phyloP scores from a whole-genome alignment of 2,888 invertebrate genomes.

The Agriopis marginaria region DNA sequence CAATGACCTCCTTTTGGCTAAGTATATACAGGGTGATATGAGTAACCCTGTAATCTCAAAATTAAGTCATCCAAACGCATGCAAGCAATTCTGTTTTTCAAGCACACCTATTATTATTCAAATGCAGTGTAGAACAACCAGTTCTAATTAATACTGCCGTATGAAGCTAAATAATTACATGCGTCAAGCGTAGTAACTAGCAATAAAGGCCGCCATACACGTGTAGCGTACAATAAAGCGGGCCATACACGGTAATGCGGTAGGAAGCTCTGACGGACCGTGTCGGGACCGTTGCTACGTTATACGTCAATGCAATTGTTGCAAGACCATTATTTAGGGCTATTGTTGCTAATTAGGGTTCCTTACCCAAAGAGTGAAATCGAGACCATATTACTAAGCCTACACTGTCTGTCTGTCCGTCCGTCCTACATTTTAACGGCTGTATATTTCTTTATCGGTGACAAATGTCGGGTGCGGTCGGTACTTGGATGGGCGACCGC shows the following conservation, averaged over 20 bases:
- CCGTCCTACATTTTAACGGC: no score
- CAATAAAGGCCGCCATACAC: conserved; percentile 22
- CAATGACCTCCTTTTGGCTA: no score
- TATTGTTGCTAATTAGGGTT: not conserved
- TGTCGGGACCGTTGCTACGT: conserved; percentile 48
- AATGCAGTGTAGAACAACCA: conserved; percentile 6
- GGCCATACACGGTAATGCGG: conserved; percentile 45
- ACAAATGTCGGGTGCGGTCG: no score
- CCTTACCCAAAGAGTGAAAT: no score
- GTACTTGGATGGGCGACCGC: no score
- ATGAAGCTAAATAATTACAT: conserved; percentile 10
- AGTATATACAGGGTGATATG: no score
- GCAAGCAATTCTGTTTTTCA: not conserved
- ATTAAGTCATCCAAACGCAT: conserved; percentile 7
- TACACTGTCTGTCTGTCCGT: no score
- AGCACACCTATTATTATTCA: not conserved
- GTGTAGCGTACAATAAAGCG: conserved; percentile 15
- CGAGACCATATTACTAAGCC: no score
- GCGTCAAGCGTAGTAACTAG: conserved; percentile 3
- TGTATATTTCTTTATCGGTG: no score
- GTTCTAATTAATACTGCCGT: conserved; percentile 5
- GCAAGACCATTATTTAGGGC: conserved; percentile 1
- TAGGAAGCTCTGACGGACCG: conserved; percentile 54
- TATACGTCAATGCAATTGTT: conserved; percentile 1
- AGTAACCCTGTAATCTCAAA: not conserved